Conservation (phyloP, 2,113 vertebrate genomes). For the Prunella himalayana region DNA sequence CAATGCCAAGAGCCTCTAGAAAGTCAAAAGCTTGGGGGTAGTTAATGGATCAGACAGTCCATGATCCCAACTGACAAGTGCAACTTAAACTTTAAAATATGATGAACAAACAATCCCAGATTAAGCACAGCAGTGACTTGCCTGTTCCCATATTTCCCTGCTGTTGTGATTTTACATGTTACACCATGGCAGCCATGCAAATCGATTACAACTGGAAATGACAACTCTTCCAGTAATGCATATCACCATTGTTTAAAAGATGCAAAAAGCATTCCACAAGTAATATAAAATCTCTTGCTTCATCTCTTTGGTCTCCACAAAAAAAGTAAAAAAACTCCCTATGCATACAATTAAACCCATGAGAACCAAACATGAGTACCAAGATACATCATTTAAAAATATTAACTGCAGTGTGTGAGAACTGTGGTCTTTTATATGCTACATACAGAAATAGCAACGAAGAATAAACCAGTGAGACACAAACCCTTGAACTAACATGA, state of each 20-base stretch:
- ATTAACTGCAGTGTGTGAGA: not conserved
- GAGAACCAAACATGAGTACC: not conserved
- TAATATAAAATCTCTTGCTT: conserved; percentile 42
- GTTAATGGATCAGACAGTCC: not conserved
- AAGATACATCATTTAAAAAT: not conserved
- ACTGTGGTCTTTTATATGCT: not conserved
- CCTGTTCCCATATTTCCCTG: conserved; percentile 39
- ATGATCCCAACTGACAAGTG: conserved; percentile 39
- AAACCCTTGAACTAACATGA: not conserved
- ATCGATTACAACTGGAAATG: conserved; percentile 63
- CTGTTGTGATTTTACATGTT: conserved; percentile 56
- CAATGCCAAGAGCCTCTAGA: not conserved
- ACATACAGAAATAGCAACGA: not conserved
- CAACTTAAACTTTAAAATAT: conserved; percentile 51
- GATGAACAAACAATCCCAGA: conserved; percentile 25
- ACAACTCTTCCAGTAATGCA: conserved; percentile 59
- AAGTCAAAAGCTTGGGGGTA: not conserved
- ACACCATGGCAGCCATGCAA: conserved; percentile 61
- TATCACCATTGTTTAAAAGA: conserved; percentile 51
- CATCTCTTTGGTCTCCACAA: not conserved
- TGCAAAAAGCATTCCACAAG: conserved; percentile 54
- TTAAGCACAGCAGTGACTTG: conserved; percentile 33
- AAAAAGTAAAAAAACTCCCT: not conserved
- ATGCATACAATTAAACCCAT: not conserved
- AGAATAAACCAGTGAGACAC: not conserved